Evolutionary conservation across 2,113 vertebrate genomes (phyloP).

Genomic region (Cygnus buccinator): DNA sequence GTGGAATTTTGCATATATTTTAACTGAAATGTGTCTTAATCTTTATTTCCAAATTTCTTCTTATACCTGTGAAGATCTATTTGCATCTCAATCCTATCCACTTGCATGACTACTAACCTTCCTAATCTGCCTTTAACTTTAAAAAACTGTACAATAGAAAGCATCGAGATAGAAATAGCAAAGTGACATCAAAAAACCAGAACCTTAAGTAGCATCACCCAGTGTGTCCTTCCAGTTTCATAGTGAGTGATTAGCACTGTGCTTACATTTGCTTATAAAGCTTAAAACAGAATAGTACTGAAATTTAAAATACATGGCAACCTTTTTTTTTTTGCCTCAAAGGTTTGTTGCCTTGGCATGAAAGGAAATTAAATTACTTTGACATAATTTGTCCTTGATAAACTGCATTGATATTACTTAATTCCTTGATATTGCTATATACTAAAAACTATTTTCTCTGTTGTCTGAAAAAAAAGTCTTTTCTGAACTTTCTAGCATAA

Average conservation of each 20-base stretch:
- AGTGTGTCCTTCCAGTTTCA: not conserved
- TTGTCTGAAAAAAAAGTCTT: not conserved
- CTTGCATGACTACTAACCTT: not conserved
- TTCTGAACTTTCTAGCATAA: not conserved
- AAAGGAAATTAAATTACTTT: not conserved
- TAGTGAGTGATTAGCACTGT: not conserved
- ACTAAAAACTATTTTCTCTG: not conserved
- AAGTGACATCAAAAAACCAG: not conserved
- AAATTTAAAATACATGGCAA: not conserved
- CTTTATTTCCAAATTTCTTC: not conserved
- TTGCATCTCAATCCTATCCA: not conserved
- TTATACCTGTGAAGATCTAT: not conserved
- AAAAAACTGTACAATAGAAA: not conserved
- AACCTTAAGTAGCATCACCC: not conserved
- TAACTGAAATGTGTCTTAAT: not conserved
- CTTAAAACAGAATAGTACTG: not conserved
- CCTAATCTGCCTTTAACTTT: not conserved
- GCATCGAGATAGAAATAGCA: not conserved
- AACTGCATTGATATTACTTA: not conserved
- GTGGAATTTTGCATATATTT: not conserved
- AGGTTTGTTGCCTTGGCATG: not conserved
- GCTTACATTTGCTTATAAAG: not conserved
- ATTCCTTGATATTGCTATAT: not conserved
- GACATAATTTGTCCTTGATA: not conserved
- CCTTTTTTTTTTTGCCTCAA: not conserved